A percentile compares a stretch with the other conserved stretches of the same genome.
These are phyloP conservation scores for Oncorhynchus tshawytscha DNA, from an alignment of 2,113 vertebrate genomes.

Conservation along the genomic window DNA sequence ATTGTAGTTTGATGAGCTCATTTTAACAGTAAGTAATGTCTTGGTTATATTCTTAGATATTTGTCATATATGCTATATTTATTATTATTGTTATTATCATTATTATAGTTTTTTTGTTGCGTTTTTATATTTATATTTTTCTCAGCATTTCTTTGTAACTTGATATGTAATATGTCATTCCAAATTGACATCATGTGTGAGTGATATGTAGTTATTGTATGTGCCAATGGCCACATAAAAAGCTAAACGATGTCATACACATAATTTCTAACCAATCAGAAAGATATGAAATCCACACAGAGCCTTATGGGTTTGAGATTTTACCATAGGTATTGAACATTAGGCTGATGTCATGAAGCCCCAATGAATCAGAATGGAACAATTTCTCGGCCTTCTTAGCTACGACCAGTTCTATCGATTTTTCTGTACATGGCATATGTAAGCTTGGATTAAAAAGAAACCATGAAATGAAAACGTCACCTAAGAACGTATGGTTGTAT, in stretches of 20 bases:
- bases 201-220: constrained; percentile 65
- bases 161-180: constrained; percentile 71
- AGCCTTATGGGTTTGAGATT: too few relatives aligned
- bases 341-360: too few relatives aligned
- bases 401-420: too few relatives aligned
- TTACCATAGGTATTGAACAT: too few relatives aligned
- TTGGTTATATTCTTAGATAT: constrained; percentile 37
- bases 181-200: constrained; percentile 67
- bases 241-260: constrained; percentile 29
- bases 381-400: too few relatives aligned
- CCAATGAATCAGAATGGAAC: too few relatives aligned
- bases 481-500: too few relatives aligned
- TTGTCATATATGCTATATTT: constrained; percentile 17
- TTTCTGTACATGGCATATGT: too few relatives aligned
- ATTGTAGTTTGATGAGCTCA: background rate
- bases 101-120: constrained; percentile 18
- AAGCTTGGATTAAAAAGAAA: too few relatives aligned
- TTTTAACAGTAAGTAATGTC: background rate
- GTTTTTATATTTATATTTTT: constrained; percentile 11
- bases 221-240: constrained; percentile 49
- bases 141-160: constrained; percentile 67
- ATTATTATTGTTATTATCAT: constrained; percentile 10
- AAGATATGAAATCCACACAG: too few relatives aligned
- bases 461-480: too few relatives aligned
- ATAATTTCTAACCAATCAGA: background rate